A percentile compares a stretch with the other conserved stretches of the same genome.
phyloP scores from a whole-genome alignment of 2,113 vertebrate species.

The Xyrauchen texanus region DNA sequence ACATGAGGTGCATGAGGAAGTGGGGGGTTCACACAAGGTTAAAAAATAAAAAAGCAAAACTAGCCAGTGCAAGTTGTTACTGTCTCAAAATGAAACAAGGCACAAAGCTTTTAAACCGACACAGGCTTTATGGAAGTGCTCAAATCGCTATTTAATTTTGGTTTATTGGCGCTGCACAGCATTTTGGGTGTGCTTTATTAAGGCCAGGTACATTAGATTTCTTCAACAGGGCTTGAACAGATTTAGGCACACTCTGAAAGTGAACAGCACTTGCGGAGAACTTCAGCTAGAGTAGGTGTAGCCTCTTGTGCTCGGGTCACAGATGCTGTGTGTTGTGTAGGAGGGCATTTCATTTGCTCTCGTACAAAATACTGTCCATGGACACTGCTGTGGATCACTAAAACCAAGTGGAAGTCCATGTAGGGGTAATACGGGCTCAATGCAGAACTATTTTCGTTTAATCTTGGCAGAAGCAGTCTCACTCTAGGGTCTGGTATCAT shows the following conservation, averaged over 20 bases:
- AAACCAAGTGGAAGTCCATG: neutral
- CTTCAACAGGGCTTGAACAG: no score
- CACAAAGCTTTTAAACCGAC: no score
- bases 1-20: no score
- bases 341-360: neutral
- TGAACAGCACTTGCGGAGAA: neutral
- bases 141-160: no score
- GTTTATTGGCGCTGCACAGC: no score
- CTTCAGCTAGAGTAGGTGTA: constrained; percentile 1
- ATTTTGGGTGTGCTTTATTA: neutral
- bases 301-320: neutral
- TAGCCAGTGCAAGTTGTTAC: no score
- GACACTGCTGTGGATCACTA: neutral
- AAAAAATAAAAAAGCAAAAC: no score
- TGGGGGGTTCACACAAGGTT: no score
- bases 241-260: neutral
- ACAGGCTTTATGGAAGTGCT: no score
- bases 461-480: neutral
- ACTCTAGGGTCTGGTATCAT: neutral
- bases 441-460: neutral
- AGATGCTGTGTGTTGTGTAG: constrained; percentile 3
- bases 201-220: neutral
- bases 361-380: neutral
- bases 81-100: no score
- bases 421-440: neutral